Conservation (phyloP, 2,888 invertebrate species). For the Nomada flava region DNA sequence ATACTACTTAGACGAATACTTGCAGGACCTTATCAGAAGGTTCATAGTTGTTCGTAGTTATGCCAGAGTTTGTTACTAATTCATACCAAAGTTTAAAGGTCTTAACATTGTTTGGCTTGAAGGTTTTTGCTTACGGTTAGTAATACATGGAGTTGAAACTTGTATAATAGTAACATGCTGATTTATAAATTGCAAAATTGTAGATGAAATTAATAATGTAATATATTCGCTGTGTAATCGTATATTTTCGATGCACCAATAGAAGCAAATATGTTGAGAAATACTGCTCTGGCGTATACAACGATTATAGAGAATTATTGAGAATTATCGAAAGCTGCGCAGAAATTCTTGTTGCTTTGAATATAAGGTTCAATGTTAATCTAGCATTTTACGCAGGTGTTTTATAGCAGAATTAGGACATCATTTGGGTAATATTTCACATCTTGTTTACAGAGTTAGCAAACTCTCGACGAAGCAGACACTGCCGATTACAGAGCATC, state of each 20-base stretch:
- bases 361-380: not conserved
- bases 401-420: not conserved
- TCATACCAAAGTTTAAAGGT: not conserved
- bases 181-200: too few relatives aligned
- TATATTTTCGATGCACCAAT: too few relatives aligned
- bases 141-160: too few relatives aligned
- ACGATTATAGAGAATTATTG: not conserved
- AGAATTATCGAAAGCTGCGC: not conserved
- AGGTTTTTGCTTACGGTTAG: not conserved
- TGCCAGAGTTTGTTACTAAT: not conserved
- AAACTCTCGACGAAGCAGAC: not conserved
- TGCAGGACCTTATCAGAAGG: not conserved
- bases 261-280: too few relatives aligned
- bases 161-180: too few relatives aligned
- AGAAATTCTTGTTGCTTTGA: not conserved
- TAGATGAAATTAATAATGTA: too few relatives aligned
- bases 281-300: too few relatives aligned
- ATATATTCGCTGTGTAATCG: too few relatives aligned
- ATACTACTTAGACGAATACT: not conserved
- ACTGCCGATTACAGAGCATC: not conserved
- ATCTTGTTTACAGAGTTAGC: constrained; percentile 15
- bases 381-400: not conserved
- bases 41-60: not conserved
- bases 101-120: not conserved
- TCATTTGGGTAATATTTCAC: constrained; percentile 7